Evolutionary conservation across 2,888 invertebrate species (phyloP).

Genomic region (Eumacrocentrus americanus): DNA sequence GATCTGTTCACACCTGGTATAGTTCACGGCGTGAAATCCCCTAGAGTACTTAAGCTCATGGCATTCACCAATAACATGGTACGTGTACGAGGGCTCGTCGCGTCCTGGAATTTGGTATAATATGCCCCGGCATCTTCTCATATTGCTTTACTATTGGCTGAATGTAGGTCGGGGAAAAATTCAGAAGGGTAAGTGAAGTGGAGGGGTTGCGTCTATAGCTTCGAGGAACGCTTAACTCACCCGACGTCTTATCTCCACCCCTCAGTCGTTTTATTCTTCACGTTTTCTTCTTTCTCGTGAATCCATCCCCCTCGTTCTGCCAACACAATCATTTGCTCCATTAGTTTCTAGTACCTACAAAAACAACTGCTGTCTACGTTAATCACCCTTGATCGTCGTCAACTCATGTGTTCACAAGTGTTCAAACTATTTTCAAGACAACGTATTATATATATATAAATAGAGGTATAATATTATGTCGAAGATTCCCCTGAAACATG

Average conservation of each 20-base stretch:
- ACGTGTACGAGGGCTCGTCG: slow-evolving; percentile 24
- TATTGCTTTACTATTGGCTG: slow-evolving; percentile 36
- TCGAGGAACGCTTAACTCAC: slow-evolving; percentile 16
- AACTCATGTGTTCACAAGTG: neutral
- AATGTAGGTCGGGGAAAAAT: slow-evolving; percentile 27
- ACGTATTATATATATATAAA: too few species aligned
- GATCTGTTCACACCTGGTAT: slow-evolving; percentile 15
- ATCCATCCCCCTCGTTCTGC: slow-evolving; percentile 14
- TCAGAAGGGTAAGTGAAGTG: slow-evolving; percentile 20
- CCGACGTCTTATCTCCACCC: slow-evolving; percentile 34
- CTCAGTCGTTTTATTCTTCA: slow-evolving; percentile 21
- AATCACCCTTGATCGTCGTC: neutral
- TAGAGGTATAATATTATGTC: neutral
- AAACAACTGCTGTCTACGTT: slow-evolving; percentile 23
- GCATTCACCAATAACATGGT: slow-evolving; percentile 35
- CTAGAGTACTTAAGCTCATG: slow-evolving; percentile 17
- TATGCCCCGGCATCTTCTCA: slow-evolving; percentile 47
- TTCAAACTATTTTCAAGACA: neutral
- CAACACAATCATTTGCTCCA: slow-evolving; percentile 38
- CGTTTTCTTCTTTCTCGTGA: slow-evolving; percentile 27
- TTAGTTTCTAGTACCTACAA: slow-evolving; percentile 31
- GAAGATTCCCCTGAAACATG: slow-evolving; percentile 1
- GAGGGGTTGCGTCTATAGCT: neutral
- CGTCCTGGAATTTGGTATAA: slow-evolving; percentile 52
- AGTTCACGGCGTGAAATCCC: neutral